A percentile compares a stretch with the other conserved stretches of the same genome.
phyloP scores from a whole-genome alignment of 2,888 invertebrate species.

The Meandrusa payeni region DNA sequence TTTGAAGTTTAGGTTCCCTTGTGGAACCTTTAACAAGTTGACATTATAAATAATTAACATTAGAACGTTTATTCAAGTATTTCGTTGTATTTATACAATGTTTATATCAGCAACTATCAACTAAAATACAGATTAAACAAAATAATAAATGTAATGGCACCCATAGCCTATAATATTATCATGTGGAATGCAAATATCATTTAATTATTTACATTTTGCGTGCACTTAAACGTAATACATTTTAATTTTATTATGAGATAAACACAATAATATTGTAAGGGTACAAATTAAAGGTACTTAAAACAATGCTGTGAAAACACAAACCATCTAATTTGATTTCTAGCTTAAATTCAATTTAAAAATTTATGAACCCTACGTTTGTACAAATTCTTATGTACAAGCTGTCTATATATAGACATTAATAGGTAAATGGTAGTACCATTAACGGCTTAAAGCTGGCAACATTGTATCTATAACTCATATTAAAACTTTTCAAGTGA shows the following conservation, averaged over 20 bases:
- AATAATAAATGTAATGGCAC: slow-evolving; percentile 70
- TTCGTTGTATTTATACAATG: slow-evolving; percentile 13
- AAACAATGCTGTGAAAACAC: slow-evolving; percentile 8
- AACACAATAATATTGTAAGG: background rate
- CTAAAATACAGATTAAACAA: slow-evolving; percentile 40
- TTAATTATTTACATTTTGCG: slow-evolving; percentile 23
- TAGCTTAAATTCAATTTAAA: slow-evolving; percentile 7
- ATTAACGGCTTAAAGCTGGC: no score
- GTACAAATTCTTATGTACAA: slow-evolving; percentile 34
- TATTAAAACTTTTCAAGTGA: no score
- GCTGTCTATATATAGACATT: slow-evolving; percentile 20
- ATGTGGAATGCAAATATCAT: slow-evolving; percentile 29
- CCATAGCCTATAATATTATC: slow-evolving; percentile 72
- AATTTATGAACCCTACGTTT: slow-evolving; percentile 26
- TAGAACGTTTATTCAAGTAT: background rate
- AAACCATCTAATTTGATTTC: slow-evolving; percentile 23
- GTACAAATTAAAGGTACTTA: slow-evolving; percentile 15
- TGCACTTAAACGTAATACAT: slow-evolving; percentile 7
- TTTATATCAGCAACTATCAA: slow-evolving; percentile 9
- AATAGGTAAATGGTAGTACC: no score
- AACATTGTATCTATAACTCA: no score
- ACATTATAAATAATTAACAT: slow-evolving; percentile 25
- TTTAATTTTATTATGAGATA: background rate
- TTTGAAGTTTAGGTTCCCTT: no score
- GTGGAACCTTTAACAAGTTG: slow-evolving; percentile 21